Evolutionary conservation across 1,140 invertebrate genomes (phyloP).

Genomic region (Conus ventricosus): DNA sequence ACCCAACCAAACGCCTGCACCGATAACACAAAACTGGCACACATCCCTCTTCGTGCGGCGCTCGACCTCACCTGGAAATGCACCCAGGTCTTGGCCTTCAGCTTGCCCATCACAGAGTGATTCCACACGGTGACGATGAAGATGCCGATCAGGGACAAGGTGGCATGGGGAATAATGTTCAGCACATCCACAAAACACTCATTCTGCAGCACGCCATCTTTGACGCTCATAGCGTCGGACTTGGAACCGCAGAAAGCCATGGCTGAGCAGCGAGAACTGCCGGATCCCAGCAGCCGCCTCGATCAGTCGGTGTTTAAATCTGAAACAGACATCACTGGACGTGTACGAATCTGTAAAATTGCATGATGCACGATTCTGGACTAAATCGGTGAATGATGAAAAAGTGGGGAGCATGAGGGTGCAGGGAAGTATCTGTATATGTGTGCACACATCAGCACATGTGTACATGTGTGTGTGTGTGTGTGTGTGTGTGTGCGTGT

Average conservation of each 20-base stretch:
- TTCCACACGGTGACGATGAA: constrained; percentile 69
- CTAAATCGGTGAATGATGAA: too few relatives aligned
- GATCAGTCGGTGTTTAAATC: neutral
- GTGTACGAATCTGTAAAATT: neutral
- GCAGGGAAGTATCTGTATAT: too few relatives aligned
- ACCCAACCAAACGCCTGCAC: too few relatives aligned
- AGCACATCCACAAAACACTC: constrained; percentile 72
- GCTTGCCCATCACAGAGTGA: constrained; percentile 63
- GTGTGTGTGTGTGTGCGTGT: too few relatives aligned
- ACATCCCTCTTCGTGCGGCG: neutral
- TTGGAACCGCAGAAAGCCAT: constrained; percentile 68
- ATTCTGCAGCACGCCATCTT: constrained; percentile 67
- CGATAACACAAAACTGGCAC: too few relatives aligned
- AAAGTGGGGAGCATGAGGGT: too few relatives aligned
- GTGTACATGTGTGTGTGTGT: too few relatives aligned
- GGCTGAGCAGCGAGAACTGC: neutral
- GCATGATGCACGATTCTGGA: too few relatives aligned
- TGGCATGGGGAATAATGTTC: constrained; percentile 68
- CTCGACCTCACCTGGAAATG: constrained; percentile 54
- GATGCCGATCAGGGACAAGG: constrained; percentile 63
- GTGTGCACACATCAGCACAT: too few relatives aligned
- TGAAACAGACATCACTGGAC: neutral
- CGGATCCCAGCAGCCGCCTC: neutral
- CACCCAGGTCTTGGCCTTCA: constrained; percentile 71
- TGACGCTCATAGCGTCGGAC: constrained; percentile 63